These are phyloP conservation scores for Cladopsammia gracilis DNA, from an alignment of 64 coral and sea anemone species.

Conservation along the genomic window DNA sequence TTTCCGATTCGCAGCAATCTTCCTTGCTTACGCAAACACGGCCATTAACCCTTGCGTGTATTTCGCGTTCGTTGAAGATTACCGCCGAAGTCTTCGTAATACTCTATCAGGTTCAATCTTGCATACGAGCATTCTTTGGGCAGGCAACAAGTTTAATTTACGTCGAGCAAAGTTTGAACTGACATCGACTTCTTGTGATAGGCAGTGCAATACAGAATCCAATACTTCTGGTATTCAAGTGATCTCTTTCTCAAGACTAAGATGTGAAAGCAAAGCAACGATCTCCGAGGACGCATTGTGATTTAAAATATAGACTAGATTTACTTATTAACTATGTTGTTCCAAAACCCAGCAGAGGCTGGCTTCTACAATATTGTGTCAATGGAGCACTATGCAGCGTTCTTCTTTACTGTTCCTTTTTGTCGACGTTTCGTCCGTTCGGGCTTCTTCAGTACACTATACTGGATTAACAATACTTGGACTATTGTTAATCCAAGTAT, in stretches of 20 bases:
- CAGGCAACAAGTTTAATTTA: background rate
- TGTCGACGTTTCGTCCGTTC: too few relatives aligned
- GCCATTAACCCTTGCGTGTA: constrained; percentile 24
- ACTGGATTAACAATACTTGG: too few relatives aligned
- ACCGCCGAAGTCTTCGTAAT: background rate
- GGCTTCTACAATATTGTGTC: too few relatives aligned
- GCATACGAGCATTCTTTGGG: background rate
- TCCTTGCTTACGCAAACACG: background rate
- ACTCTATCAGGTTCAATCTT: background rate
- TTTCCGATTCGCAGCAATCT: constrained; percentile 8
- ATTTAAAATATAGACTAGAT: background rate
- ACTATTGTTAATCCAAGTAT: too few relatives aligned
- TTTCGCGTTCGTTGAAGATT: constrained; percentile 35
- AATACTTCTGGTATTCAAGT: background rate
- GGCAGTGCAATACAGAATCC: background rate
- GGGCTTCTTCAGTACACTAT: too few relatives aligned
- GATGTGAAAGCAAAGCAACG: background rate
- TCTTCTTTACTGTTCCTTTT: too few relatives aligned
- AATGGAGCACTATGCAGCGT: too few relatives aligned
- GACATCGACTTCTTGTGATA: background rate
- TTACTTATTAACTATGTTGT: too few relatives aligned
- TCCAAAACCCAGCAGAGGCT: too few relatives aligned
- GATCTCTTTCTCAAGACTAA: background rate
- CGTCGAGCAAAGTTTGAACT: constrained; percentile 27
- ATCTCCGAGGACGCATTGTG: background rate